Evolutionary conservation across 2,888 invertebrate species (phyloP), one percentile per base, ranked within the genome.

Genomic region (Eristalinus sepulchralis): DNA sequence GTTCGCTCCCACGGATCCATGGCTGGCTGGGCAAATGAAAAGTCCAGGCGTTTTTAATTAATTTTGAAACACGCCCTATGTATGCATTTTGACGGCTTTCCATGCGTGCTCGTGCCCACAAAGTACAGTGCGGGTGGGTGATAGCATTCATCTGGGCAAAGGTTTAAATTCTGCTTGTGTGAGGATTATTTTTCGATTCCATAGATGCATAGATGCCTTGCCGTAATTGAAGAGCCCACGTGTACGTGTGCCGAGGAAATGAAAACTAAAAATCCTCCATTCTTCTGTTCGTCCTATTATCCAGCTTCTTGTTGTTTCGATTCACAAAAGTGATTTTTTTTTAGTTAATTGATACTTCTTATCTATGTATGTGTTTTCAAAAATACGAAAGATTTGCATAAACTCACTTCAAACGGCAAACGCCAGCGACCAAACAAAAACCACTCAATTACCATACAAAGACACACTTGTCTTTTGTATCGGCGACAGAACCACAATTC

Each of bases 41-140:
- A 72, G 72, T n/a, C 11, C 27, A 33, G 63, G 24, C n/a, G 62
- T n/a, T 73, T 77, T 84, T 84, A 80, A 84, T 84, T 84, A 84
- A 84, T 80, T 80, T 80, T 71, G 60, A 66, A 60, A 67, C 66
- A 55, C 66, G 66, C 64, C 33, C 20, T 22, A 11, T 55, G 9
- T 20, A 22, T 1, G 20, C 55, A 11, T 17, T 20, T 57, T 9
- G 39, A 17, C 13, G 9, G 20, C 20, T 57, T 2, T 20, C 22
- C 22, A 57, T 10, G 24, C 24, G 22, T 22, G 24, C 24, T 13
- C 76, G n/a, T 67, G 59, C 66, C 67, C 76, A 47, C 76, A 76
- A 76, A 22, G 17, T 57, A 24, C 17, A 47, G 6, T 47, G 47
- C 17, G 17, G 17, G 47, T 47, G n/a, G 39, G 17, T n/a, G 8